Percentiles rank a stretch among this genome's conserved stretches.
Evolutionary conservation across 1,140 invertebrate genomes (phyloP).

Genomic region (Rhizoglyphus robini): DNA sequence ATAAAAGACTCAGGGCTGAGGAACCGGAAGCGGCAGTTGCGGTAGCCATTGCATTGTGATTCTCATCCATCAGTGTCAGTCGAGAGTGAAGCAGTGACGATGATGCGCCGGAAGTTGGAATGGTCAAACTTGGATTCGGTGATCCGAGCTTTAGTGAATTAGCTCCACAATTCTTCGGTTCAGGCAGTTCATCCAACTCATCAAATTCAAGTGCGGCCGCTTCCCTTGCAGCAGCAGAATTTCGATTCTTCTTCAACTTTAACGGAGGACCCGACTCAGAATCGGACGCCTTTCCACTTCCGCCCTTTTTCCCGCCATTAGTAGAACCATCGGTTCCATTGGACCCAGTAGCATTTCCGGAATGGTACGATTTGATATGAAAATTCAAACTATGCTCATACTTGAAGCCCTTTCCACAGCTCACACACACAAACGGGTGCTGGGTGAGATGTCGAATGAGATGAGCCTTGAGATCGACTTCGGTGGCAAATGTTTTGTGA

Average conservation of each 20-base stretch:
- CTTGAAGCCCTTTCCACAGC: conserved; percentile 25
- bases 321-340: not conserved
- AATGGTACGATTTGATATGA: conserved; percentile 24
- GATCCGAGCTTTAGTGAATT: too few species aligned
- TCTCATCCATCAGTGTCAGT: conserved; percentile 21
- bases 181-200: too few species aligned
- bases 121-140: too few species aligned
- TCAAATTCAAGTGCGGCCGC: too few species aligned
- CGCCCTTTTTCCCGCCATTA: not conserved
- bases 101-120: not conserved
- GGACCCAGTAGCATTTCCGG: not conserved
- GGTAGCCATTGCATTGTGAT: conserved; percentile 17
- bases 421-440: conserved; percentile 23
- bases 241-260: too few species aligned
- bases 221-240: too few species aligned
- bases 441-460: conserved; percentile 20
- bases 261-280: too few species aligned
- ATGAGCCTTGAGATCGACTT: conserved; percentile 23
- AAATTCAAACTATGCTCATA: conserved; percentile 23
- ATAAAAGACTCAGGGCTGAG: too few species aligned
- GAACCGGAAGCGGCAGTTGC: too few species aligned
- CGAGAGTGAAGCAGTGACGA: not conserved
- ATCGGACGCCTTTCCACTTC: not conserved
- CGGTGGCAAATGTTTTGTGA: conserved; percentile 23
- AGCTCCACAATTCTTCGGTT: too few species aligned